Base-by-base conservation (phyloP, 2,797 vertebrate genomes). In the Aeoliscus strigatus region DNA sequence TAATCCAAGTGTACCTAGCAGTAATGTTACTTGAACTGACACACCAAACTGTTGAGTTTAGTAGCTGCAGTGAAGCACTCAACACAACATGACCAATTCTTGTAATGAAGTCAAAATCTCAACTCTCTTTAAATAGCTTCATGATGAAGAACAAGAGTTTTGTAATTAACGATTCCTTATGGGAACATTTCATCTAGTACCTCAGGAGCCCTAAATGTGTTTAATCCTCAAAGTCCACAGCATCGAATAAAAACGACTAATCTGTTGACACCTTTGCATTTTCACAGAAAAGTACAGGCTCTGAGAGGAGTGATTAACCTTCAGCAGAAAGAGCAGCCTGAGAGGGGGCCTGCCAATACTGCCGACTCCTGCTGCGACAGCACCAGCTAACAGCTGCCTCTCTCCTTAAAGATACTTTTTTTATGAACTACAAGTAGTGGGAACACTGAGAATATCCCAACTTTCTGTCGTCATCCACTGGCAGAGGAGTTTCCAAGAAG, bases 241-340 rank as follows among this genome's bases (percentile, higher is more conserved):
- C 6, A 39, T 51, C 41, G 39, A 60, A 50, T 53, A 40, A 62
- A 67, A 54, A 39, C 13, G 2, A 56, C 47, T 57, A 51, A 50
- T 72, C 23, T 40, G 55, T 54, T 60, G 40, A 55, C 51, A 61
- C 47, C 12, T 51, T 53, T 70, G 44, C 36, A 34, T 62, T 70
- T 42, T 29, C 26, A 46, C 44, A 53, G 50, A 76, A 53, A 66
- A 64, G 64, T 51, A 67, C 66, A 66, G 65, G 63, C 42, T 67
- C 49, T 29, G 63, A 63, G 52, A 39, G 51, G 61, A 82, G 77
- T 83, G 79, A 90, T 88, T 88, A 89, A 90, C 88, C 88, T 88
- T 89, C 82, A 85, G 66, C 61, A 67, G 67, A 87, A 86, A 87
- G 81, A 88, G 85, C 83, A 88, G 72, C 75, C 58, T 67, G 68